Percentiles rank a stretch among this genome's conserved stretches.
These are phyloP conservation scores for Cerceris rybyensis DNA, from an alignment of 2,888 invertebrate genomes.

Conservation along the genomic window DNA sequence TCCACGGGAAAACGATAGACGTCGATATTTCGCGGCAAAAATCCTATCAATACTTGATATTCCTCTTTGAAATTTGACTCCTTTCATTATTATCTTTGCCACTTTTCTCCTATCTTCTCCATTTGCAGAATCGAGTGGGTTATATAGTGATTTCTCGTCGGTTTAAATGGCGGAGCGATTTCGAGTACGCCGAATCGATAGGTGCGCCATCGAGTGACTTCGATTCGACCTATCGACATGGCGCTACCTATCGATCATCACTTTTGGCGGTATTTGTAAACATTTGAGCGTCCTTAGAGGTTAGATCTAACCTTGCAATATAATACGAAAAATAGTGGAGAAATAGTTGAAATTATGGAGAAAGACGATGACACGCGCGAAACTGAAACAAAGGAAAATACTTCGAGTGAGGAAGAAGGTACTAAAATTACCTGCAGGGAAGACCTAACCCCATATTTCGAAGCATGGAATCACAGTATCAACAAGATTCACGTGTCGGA, in stretches of 20 bases:
- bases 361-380: not conserved
- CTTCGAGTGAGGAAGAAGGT: not conserved
- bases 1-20: no score
- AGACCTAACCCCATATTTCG: constrained; percentile 43
- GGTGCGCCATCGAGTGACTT: not conserved
- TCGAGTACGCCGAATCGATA: no score
- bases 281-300: constrained; percentile 16
- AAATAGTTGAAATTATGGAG: constrained; percentile 11
- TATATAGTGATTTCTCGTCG: no score
- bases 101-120: no score
- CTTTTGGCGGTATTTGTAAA: constrained; percentile 51
- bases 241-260: no score
- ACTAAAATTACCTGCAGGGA: constrained; percentile 15
- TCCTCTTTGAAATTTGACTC: no score
- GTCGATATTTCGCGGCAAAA: no score
- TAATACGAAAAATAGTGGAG: not conserved
- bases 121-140: no score
- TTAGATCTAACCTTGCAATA: constrained; percentile 4
- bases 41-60: no score
- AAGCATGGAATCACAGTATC: constrained; percentile 40
- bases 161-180: no score
- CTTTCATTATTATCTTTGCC: no score
- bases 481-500: constrained; percentile 44
- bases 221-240: constrained; percentile 39
- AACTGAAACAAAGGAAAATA: not conserved